Evolutionary conservation across 2,888 invertebrate species (phyloP).

Genomic region (Antheraea yamamai): DNA sequence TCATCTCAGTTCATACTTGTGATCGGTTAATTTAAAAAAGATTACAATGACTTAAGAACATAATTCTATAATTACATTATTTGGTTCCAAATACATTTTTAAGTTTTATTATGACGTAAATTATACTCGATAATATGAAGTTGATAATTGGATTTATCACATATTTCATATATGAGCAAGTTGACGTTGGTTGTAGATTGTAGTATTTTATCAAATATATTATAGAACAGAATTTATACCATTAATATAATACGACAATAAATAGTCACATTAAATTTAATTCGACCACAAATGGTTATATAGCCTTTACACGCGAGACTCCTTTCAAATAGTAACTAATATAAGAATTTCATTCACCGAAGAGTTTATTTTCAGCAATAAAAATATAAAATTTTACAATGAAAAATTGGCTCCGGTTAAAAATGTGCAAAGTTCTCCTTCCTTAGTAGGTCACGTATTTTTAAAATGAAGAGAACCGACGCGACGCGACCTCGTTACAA

Average conservation of each 20-base stretch:
- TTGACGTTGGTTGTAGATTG: too few relatives aligned
- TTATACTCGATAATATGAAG: background rate
- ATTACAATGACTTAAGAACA: background rate
- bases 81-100: background rate
- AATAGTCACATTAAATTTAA: background rate
- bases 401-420: conserved; percentile 1
- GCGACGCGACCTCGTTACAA: conserved; percentile 2
- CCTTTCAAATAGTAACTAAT: background rate
- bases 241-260: too few relatives aligned
- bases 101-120: background rate
- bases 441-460: conserved; percentile 3
- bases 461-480: conserved; percentile 3
- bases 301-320: background rate
- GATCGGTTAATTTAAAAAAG: background rate
- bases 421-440: background rate
- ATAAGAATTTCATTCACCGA: background rate
- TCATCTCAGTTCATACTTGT: background rate
- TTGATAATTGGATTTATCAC: too few relatives aligned
- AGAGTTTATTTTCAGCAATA: background rate
- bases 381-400: background rate
- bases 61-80: background rate
- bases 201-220: too few relatives aligned
- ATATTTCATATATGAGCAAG: too few relatives aligned
- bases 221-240: too few relatives aligned
- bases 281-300: background rate